A percentile compares a stretch with the other conserved stretches of the same genome.
These are phyloP conservation scores for Synergus japonicus DNA, from an alignment of 2,888 invertebrate genomes.

Conservation along the genomic window DNA sequence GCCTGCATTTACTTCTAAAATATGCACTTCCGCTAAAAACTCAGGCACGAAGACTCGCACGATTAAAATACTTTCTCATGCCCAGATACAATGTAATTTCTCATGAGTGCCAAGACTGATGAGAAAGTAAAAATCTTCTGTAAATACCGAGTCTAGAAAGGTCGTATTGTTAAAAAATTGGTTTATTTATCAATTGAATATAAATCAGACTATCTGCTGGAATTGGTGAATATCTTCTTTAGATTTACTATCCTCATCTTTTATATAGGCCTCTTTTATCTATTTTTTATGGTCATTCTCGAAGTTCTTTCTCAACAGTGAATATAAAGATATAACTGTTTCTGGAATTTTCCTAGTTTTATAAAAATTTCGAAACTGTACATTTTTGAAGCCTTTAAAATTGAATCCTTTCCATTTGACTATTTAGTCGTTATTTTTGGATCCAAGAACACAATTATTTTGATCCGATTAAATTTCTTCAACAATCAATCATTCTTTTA, in stretches of 20 bases:
- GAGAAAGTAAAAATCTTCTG: conserved; percentile 30
- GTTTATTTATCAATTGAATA: neutral
- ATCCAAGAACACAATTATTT: too few species aligned
- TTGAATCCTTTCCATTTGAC: neutral
- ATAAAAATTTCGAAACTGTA: neutral
- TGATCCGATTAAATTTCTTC: too few species aligned
- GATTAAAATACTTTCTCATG: conserved; percentile 41
- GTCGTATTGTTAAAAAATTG: neutral
- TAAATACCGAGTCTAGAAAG: neutral
- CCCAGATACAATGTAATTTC: conserved; percentile 27
- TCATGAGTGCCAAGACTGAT: conserved; percentile 3
- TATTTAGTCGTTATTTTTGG: too few species aligned
- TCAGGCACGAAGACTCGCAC: conserved; percentile 28
- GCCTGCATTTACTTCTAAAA: conserved; percentile 37
- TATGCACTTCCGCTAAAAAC: conserved; percentile 35
- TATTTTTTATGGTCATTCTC: neutral
- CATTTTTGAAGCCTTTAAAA: neutral
- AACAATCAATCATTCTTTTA: too few species aligned
- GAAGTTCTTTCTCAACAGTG: neutral
- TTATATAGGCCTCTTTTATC: neutral
- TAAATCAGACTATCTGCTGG: neutral
- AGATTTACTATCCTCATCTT: neutral
- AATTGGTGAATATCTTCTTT: neutral
- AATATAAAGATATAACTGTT: neutral
- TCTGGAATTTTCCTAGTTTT: too few species aligned